Percentiles rank a stretch among this genome's conserved stretches.
Conservation (phyloP, 1,140 invertebrate genomes). For the Drosophila pandora region DNA sequence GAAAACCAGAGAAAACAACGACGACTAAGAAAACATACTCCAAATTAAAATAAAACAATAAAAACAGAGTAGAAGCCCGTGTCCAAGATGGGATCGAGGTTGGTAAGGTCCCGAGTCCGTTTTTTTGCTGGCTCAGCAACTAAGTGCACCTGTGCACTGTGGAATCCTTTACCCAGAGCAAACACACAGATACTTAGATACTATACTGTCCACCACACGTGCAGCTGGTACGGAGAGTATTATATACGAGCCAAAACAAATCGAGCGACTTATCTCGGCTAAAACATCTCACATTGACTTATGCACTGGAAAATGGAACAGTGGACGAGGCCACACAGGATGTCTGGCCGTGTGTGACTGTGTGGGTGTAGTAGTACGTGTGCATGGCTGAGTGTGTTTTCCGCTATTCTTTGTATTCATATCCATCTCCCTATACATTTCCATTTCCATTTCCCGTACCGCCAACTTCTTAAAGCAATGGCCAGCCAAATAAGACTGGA, state of each 20-base stretch:
- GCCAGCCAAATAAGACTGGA: conserved; percentile 65
- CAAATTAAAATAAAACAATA: conserved; percentile 75
- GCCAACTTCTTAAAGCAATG: conserved; percentile 56
- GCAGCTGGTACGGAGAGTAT: conserved; percentile 22
- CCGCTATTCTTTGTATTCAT: conserved; percentile 1
- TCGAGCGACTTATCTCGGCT: conserved; percentile 79
- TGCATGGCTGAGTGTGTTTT: neutral
- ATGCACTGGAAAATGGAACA: conserved; percentile 80
- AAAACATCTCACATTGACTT: conserved; percentile 79
- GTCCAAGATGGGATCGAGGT: conserved; percentile 38
- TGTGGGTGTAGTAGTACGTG: neutral
- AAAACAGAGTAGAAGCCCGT: conserved; percentile 39
- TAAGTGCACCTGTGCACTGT: conserved; percentile 74
- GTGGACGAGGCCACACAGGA: conserved; percentile 58
- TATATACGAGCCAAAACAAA: conserved; percentile 73
- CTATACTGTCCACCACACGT: conserved; percentile 20
- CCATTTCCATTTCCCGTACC: conserved; percentile 17
- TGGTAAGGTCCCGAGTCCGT: conserved; percentile 29
- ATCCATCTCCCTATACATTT: neutral
- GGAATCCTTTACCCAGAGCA: conserved; percentile 73
- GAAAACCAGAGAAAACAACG: conserved; percentile 23
- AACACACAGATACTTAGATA: conserved; percentile 51
- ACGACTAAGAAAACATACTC: conserved; percentile 1
- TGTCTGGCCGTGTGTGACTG: conserved; percentile 13
- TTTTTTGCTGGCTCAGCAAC: conserved; percentile 66